Evolutionary conservation across 2,888 invertebrate genomes (phyloP).

Genomic region (Philaethria dido): DNA sequence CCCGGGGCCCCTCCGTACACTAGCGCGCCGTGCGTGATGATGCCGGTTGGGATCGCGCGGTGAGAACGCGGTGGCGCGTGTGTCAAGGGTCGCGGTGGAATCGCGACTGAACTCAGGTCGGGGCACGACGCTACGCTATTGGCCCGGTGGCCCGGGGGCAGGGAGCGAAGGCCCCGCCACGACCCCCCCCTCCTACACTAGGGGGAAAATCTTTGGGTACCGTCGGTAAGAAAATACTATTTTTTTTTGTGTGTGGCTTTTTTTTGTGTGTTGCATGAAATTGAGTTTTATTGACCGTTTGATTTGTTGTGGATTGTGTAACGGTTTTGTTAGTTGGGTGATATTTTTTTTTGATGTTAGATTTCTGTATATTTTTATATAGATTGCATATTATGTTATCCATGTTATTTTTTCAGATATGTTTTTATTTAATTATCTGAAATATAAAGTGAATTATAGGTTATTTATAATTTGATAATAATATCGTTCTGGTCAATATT

Average conservation of each 20-base stretch:
- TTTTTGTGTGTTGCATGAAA: slow-evolving; percentile 36
- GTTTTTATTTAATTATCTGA: not conserved
- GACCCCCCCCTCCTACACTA: slow-evolving; percentile 50
- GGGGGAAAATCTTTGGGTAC: slow-evolving; percentile 79
- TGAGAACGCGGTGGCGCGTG: slow-evolving; percentile 66
- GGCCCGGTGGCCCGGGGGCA: slow-evolving; percentile 82
- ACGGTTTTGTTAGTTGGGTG: not conserved
- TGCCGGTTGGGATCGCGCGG: slow-evolving; percentile 75
- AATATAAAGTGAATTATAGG: too few species aligned
- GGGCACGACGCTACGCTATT: slow-evolving; percentile 80
- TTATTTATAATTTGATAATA: too few species aligned
- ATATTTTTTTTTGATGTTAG: not conserved
- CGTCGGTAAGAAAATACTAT: slow-evolving; percentile 68
- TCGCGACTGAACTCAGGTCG: slow-evolving; percentile 82
- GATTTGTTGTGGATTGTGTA: slow-evolving; percentile 11
- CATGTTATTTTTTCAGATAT: not conserved
- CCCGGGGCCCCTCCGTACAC: slow-evolving; percentile 85
- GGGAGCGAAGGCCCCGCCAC: slow-evolving; percentile 83
- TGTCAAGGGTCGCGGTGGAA: slow-evolving; percentile 82
- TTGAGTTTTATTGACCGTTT: slow-evolving; percentile 28
- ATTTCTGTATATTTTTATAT: not conserved
- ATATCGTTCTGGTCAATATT: too few species aligned
- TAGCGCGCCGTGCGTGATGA: slow-evolving; percentile 84
- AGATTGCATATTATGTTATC: too few species aligned
- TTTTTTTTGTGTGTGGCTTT: slow-evolving; percentile 48